Conservation (phyloP, 2,797 vertebrate genomes). For the Rhynchonycteris naso region DNA sequence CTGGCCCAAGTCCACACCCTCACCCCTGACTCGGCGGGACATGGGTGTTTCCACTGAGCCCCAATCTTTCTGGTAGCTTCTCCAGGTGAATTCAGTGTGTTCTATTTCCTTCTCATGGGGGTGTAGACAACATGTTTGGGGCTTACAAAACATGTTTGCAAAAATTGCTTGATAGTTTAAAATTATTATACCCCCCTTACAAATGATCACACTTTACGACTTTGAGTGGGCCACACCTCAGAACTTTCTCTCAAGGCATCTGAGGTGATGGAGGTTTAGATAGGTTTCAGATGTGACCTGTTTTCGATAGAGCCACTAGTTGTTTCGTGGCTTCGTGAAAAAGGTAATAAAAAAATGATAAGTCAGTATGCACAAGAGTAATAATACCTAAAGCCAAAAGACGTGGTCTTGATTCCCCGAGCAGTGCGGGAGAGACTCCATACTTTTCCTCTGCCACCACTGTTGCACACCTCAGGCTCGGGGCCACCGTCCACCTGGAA, state of each 20-base stretch:
- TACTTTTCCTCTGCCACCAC: not conserved
- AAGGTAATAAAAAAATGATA: conserved; percentile 30
- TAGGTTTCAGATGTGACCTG: not conserved
- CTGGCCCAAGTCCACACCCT: not conserved
- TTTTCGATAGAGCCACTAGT: not conserved
- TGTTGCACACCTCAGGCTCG: not conserved
- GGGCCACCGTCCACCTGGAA: not conserved
- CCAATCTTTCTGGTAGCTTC: not conserved
- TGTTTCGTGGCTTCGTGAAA: not conserved
- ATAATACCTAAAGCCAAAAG: not conserved
- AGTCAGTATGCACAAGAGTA: not conserved
- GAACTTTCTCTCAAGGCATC: not conserved
- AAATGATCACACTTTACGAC: not conserved
- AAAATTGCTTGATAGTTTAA: not conserved
- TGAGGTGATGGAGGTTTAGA: not conserved
- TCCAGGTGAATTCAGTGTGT: not conserved
- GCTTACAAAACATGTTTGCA: not conserved
- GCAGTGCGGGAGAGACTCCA: not conserved
- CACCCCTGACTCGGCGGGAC: not conserved
- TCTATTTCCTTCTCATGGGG: not conserved
- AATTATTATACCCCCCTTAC: not conserved
- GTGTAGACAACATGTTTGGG: too few species aligned
- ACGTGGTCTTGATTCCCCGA: not conserved
- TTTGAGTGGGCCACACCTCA: not conserved
- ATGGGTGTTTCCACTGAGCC: not conserved